These are phyloP conservation scores for Crotalus adamanteus DNA, from an alignment of 2,797 vertebrate genomes.

Conservation along the genomic window DNA sequence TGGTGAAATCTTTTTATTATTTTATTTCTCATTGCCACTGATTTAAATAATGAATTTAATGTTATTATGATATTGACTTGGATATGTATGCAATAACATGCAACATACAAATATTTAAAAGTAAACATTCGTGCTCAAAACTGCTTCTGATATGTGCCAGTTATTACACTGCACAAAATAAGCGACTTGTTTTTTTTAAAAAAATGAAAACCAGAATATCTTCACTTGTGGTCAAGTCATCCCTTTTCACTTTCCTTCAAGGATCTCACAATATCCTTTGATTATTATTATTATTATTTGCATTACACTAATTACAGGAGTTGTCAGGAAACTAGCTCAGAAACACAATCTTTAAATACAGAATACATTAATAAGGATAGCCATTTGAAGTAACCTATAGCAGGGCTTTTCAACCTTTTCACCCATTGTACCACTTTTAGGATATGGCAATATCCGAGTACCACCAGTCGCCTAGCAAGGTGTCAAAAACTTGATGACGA, in stretches of 20 bases:
- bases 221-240: not conserved
- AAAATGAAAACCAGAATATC: not conserved
- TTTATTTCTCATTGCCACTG: not conserved
- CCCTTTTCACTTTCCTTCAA: not conserved
- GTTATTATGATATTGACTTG: not conserved
- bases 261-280: not conserved
- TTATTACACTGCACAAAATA: not conserved
- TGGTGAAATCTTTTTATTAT: not conserved
- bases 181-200: too few species aligned
- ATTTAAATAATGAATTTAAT: not conserved
- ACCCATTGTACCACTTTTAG: too few species aligned
- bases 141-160: not conserved
- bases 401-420: too few species aligned
- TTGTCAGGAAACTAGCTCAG: not conserved
- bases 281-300: not conserved
- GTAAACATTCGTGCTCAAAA: not conserved
- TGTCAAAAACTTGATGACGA: too few species aligned
- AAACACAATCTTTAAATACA: not conserved
- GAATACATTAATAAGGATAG: not conserved
- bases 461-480: too few species aligned
- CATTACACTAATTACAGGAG: not conserved
- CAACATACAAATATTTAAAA: not conserved
- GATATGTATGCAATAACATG: not conserved
- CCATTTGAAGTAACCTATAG: not conserved
- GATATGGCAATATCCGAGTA: too few species aligned